Evolutionary conservation across 2,113 vertebrate species (phyloP), one percentile per base, ranked within the genome.

Genomic region (Calypte anna): DNA sequence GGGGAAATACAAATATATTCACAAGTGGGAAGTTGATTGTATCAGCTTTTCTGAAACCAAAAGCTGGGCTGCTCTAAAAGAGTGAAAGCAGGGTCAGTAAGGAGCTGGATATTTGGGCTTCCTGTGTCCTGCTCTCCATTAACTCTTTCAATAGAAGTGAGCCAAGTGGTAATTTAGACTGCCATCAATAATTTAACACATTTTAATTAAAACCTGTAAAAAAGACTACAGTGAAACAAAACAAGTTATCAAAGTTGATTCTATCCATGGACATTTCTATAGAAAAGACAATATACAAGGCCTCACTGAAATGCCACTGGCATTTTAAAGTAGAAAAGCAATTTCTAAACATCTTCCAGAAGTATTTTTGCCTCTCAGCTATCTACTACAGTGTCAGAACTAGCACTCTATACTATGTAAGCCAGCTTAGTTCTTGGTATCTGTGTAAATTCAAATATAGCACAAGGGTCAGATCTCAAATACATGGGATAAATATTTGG

Each of bases 121-220:
- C 48, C 57, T 48, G 48, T 59, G 6, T 44, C 40, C 10, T 28
- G 13, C 14, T 5, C 28, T 3, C 33, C 38, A 23, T 20, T 12
- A 64, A 19, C 23, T 59, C 66, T 36, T 36, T 64, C 83, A 86
- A 3, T 8, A 69, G 12, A 14, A 36, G n/a, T 33, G 14, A 54
- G 44, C 54, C 81, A 83, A 87, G 6, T 3, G 51, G 48, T 44
- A 53, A 58, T 69, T 64, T 4, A 79, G 40, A 9, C 66, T 64
- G 14, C 40, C 70, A 55, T 73, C 23, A 12, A 6, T 58, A 61
- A 73, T 94, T 86, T 53, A 79, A 82, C 64, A 46, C 3, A 23
- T 51, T 96, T 91, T 88, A 90, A 91, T 86, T 62, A 83, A 86
- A 86, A 94, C 23, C 54, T 53, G 76, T 78, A 66, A 21, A 67